Evolutionary conservation across 2,113 vertebrate species (phyloP), one percentile per base, ranked within the genome.

Genomic region (Eretmochelys imbricata): DNA sequence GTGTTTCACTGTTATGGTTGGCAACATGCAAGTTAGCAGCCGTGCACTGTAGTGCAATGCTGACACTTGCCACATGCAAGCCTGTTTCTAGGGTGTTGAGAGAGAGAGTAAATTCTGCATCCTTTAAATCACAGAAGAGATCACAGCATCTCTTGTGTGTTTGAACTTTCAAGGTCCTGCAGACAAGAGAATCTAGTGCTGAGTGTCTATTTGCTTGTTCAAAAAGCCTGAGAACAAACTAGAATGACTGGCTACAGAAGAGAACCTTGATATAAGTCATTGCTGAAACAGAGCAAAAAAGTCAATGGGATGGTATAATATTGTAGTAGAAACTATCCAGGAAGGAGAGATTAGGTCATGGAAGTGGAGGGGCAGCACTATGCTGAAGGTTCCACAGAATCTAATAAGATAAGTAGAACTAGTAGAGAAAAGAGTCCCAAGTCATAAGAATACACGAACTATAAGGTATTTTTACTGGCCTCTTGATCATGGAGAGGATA

Each of bases 201-300:
- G 24, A 91, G 69, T 27, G 59, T 4, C 17, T 17, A 50, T 2
- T 3, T 25, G 3, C 0, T 1, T 84, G 16, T 42, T 8, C 4
- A 87, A 93, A 69, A 84, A 80, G 46, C 1, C 12, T 65, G 29
- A 84, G 4, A 62, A 51, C 1, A 46, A 53, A 54, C 51, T 81
- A 38, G 35, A 49, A 3, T 35, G 31, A 48, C 46, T 19, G 1
- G 0, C 53, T 2, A 2, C 59, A 13, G 38, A 88, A 92, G 86
- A 89, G 4, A 92, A 51, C 10, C 9, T 5, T 20, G 65, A 72
- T n/a, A 38, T 38, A 38, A 38, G 35, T 38, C n/a, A 38, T 38
- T n/a, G 65, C 19, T 72, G 35, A 38, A 72, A 72, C 13, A 72
- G n/a, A 72, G 35, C 4, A 38, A 72, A 38, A 72, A 38, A 72